Evolutionary conservation across 2,797 vertebrate genomes (phyloP), one percentile per base, ranked within the genome.

Genomic region (Danio kyathit): DNA sequence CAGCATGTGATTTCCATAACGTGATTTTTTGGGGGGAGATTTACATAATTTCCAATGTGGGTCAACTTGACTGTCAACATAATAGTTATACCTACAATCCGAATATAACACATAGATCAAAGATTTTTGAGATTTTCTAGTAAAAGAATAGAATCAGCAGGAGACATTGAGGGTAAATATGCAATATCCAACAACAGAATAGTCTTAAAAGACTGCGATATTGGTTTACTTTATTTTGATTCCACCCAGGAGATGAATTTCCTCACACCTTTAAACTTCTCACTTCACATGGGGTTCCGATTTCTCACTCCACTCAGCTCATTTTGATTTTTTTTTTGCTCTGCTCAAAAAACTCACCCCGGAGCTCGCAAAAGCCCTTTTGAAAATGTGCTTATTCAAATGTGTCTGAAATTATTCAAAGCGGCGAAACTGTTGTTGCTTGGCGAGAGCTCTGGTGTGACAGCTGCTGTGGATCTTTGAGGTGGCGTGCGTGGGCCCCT

Each of bases 401-500:
- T 83, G 60, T 64, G 41, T 29, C 41, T 48, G 56, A 85, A 85
- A 86, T 84, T 81, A 86, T 86, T 86, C 79, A 87, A 85, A 86
- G 64, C 66, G 80, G 80, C 63, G 64, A 74, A 29, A 82, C 83
- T 81, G 77, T 81, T 76, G 82, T 73, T 84, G 80, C 80, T 82
- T 82, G 61, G 60, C 44, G 44, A 82, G 76, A 59, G 44, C 72
- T 84, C 71, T 44, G 38, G 59, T n/a, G 69, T 60, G 73, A 82
- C 86, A 88, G 89, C 85, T 90, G 87, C 86, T 78, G 80, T 70
- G 17, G 75, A 81, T 86, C 82, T 78, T 70, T 82, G 72, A 80
- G 85, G 72, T 60, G 74, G 85, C 21, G 41, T 84, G 77, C 69
- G 77, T 66, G 74, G 86, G 65, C 80, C 82, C 82, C 80, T 72